phyloP scores from a whole-genome alignment of 2,888 invertebrate species.

The Archips xylosteana region DNA sequence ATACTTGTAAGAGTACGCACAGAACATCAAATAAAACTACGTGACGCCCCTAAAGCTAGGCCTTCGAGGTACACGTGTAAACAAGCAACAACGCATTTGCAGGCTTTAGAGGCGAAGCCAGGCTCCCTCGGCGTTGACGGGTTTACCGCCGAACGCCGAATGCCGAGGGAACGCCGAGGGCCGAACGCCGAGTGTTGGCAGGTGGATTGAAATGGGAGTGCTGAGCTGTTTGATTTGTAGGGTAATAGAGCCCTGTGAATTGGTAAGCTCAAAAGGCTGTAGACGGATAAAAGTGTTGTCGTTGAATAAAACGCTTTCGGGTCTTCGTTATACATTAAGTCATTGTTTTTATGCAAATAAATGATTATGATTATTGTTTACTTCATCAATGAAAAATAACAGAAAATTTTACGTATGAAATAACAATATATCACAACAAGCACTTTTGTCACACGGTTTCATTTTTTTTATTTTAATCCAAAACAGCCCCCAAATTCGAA shows the following conservation, averaged over 20 bases:
- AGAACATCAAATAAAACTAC: slow-evolving; percentile 1
- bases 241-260: background rate
- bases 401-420: too few relatives aligned
- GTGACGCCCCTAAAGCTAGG: background rate
- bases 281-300: background rate
- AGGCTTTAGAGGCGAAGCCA: slow-evolving; percentile 3
- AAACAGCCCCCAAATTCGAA: too few relatives aligned
- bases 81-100: slow-evolving; percentile 6
- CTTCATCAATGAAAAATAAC: too few relatives aligned
- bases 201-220: slow-evolving; percentile 2
- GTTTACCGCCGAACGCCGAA: slow-evolving; percentile 1
- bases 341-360: too few relatives aligned
- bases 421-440: too few relatives aligned
- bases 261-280: background rate
- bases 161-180: slow-evolving; percentile 10
- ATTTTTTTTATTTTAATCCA: too few relatives aligned
- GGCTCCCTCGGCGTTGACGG: slow-evolving; percentile 1
- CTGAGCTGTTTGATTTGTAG: slow-evolving; percentile 5
- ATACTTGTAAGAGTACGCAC: background rate
- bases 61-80: background rate
- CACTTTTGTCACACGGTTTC: too few relatives aligned
- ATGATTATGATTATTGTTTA: too few relatives aligned
- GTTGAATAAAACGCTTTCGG: too few relatives aligned
- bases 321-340: too few relatives aligned
- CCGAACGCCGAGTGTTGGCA: slow-evolving; percentile 10